A percentile compares a stretch with the other conserved stretches of the same genome.
These are phyloP conservation scores for Sebastes matsubarae DNA, from an alignment of 2,797 vertebrate species.

Conservation along the genomic window DNA sequence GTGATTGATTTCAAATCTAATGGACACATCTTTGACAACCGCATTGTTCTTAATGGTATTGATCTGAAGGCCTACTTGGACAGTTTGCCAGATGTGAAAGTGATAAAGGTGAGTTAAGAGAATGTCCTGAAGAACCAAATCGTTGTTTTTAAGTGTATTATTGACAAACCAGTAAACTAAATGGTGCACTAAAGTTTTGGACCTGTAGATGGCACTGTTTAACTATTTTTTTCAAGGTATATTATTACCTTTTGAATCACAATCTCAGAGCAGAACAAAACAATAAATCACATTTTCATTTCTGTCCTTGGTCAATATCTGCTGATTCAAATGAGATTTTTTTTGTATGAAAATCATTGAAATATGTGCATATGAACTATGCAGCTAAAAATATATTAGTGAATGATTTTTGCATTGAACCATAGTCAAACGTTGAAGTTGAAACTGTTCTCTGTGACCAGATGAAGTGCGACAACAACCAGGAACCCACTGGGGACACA, in stretches of 20 bases:
- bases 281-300: not conserved
- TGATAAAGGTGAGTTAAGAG: slow-evolving; percentile 89
- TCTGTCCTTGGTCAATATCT: not conserved
- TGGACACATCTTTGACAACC: slow-evolving; percentile 98
- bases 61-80: slow-evolving; percentile 98
- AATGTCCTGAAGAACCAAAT: not conserved
- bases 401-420: not conserved
- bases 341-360: not conserved
- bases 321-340: not conserved
- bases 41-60: slow-evolving; percentile 97
- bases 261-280: not conserved
- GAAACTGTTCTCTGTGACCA: slow-evolving; percentile 56
- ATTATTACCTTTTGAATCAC: not conserved
- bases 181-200: not conserved
- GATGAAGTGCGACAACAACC: slow-evolving; percentile 95
- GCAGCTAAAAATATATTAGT: not conserved
- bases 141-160: not conserved
- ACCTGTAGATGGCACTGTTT: not conserved
- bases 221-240: not conserved
- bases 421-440: not conserved
- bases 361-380: not conserved
- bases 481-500: slow-evolving; percentile 86
- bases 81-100: slow-evolving; percentile 97
- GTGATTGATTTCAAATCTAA: slow-evolving; percentile 99
- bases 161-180: not conserved